Base-by-base conservation (phyloP, 1,140 invertebrate species). In the Palaemon carinicauda region DNA sequence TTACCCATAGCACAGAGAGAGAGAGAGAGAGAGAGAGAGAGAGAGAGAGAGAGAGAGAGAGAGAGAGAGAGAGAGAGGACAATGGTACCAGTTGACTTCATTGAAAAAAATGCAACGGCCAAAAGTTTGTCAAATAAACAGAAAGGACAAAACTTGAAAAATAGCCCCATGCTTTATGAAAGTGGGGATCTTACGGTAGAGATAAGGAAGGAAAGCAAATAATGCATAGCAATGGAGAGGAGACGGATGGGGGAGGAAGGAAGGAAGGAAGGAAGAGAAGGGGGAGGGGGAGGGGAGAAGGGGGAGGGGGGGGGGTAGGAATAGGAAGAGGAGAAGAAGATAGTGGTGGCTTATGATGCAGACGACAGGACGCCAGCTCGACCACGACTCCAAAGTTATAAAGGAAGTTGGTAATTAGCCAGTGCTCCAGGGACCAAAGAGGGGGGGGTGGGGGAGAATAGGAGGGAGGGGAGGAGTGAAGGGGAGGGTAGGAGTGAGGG, bases 401-500 rank as follows among this genome's bases (percentile, higher is more conserved):
- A 69, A 69, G 65, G 65, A 69, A 69, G 65, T 69, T 69, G 65
- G 65, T 69, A 69, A 69, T 69, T 69, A 69, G 65, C 65, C 65
- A 69, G 65, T 24, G 65, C 65, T 69, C 65, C 24, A 69, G 65
- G 65, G 65, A 69, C 65, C n/a, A 41, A 41, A 41, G 41, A 41
- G 41, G 41, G 41, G 3, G n/a, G 14, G 17, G n/a, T 21, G 14
- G 7, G 71, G 50, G 29, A 17, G 29, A 1, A 29, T 31, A 15
- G 24, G 71, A 74, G 29, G 24, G 71, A 74, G 29, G 50, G 71
- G 17, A 29, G 50, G 29, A 33, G 27, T 14, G 29, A 24, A 24
- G 41, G n/a, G 17, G 29, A 41, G 41, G n/a, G 73, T 1, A 21
- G n/a, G 41, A 41, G 31, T 41, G 21, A 41, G 73, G 31, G 21